Percentiles rank a stretch among this genome's conserved stretches.
phyloP scores from a whole-genome alignment of 2,797 vertebrate genomes.

The Gephyroberyx darwinii region DNA sequence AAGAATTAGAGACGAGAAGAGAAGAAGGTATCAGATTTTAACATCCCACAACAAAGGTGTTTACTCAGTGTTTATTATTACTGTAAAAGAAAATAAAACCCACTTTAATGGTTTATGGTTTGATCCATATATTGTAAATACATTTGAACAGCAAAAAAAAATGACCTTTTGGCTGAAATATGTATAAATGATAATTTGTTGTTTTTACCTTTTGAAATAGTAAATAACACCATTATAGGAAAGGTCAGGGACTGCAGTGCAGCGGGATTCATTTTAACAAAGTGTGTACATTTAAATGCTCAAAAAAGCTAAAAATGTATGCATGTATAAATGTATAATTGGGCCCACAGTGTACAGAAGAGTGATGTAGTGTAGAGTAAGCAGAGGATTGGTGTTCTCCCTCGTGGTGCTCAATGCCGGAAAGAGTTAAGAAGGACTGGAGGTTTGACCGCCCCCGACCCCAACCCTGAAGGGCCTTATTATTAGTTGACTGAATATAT shows the following conservation, averaged over 20 bases:
- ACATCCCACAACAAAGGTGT: no score
- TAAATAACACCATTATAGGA: neutral
- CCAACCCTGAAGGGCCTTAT: constrained; percentile 27
- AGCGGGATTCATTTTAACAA: neutral
- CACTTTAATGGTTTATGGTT: neutral
- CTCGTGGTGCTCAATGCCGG: constrained; percentile 38
- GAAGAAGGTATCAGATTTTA: no score
- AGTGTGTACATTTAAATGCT: constrained; percentile 7
- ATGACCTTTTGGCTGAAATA: neutral
- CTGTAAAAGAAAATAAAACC: neutral
- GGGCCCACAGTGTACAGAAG: constrained; percentile 29
- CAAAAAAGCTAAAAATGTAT: neutral
- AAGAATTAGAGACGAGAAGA: no score
- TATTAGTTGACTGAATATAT: constrained; percentile 51
- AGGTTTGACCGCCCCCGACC: constrained; percentile 32
- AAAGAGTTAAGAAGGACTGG: constrained; percentile 56
- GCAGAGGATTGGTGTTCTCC: constrained; percentile 17
- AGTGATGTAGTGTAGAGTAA: constrained; percentile 45
- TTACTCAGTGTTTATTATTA: no score
- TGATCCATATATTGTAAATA: neutral
- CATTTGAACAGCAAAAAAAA: neutral
- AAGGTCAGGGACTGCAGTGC: neutral
- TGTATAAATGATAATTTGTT: neutral
- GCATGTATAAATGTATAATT: constrained; percentile 1
- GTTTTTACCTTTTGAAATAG: neutral